Conservation (phyloP, 2,888 invertebrate species). For the Dynastes hyllus region DNA sequence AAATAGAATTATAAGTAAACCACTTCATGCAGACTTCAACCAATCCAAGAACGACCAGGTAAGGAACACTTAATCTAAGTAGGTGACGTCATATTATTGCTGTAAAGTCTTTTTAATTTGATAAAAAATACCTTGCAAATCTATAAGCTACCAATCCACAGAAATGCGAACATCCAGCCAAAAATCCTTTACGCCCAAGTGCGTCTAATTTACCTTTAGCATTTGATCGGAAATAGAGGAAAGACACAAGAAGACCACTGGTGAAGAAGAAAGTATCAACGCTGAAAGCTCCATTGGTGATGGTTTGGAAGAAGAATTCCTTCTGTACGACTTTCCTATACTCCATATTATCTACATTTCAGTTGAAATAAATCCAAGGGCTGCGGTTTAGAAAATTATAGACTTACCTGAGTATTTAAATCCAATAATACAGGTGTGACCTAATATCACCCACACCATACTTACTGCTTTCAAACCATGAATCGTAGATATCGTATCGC, state of each 20-base stretch:
- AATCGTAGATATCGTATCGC: conserved; percentile 85
- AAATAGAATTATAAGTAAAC: conserved; percentile 86
- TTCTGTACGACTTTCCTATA: conserved; percentile 81
- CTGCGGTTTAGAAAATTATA: not conserved
- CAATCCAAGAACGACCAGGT: conserved; percentile 87
- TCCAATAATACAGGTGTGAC: conserved; percentile 85
- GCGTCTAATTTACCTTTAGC: conserved; percentile 82
- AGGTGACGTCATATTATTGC: not conserved
- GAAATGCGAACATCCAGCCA: conserved; percentile 81
- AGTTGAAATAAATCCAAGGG: not conserved
- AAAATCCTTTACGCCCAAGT: conserved; percentile 77
- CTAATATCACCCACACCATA: conserved; percentile 80
- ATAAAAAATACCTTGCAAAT: conserved; percentile 78
- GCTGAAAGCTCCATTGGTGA: conserved; percentile 85
- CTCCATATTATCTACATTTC: conserved; percentile 80
- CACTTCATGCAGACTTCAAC: conserved; percentile 92
- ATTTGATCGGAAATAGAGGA: conserved; percentile 87
- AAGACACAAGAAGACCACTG: conserved; percentile 89
- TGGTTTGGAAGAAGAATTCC: conserved; percentile 86
- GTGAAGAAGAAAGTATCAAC: conserved; percentile 88
- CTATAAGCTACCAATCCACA: conserved; percentile 84
- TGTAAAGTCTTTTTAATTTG: not conserved
- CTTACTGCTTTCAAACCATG: conserved; percentile 78
- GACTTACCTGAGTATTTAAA: conserved; percentile 83
- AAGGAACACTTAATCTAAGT: conserved; percentile 84